Percentiles rank a stretch among this genome's conserved stretches.
Conservation (phyloP, 2,797 vertebrate genomes). For the Antrozous pallidus region DNA sequence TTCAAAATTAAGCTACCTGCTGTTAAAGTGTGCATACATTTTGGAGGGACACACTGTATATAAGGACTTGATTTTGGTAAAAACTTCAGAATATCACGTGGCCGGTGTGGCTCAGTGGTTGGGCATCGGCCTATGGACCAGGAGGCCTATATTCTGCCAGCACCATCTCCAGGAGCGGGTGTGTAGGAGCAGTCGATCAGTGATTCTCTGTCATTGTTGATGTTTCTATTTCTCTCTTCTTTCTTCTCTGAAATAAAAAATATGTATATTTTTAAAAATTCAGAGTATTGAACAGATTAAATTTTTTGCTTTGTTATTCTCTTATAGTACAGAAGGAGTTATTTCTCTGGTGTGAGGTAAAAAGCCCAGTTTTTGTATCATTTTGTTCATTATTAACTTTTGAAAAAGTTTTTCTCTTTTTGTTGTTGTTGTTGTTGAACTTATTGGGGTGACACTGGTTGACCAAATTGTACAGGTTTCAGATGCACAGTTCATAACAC, state of each 20-base stretch:
- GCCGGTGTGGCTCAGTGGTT: too few relatives aligned
- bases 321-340: neutral
- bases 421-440: neutral
- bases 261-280: neutral
- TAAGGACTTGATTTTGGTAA: too few relatives aligned
- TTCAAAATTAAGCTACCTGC: neutral
- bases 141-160: too few relatives aligned
- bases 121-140: neutral
- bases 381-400: conserved; percentile 55
- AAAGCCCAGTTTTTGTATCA: conserved; percentile 25
- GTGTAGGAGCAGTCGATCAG: neutral
- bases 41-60: too few relatives aligned
- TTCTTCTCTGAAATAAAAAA: too few relatives aligned
- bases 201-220: neutral
- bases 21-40: too few relatives aligned
- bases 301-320: conserved; percentile 14
- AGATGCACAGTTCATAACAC: neutral
- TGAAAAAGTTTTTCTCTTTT: neutral
- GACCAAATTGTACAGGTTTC: neutral
- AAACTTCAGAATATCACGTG: too few relatives aligned
- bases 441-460: neutral
- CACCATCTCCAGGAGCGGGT: neutral
- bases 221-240: too few relatives aligned
- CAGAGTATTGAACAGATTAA: neutral
- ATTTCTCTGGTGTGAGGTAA: neutral